Conservation (phyloP, 92 coral and sea anemone genomes). For the Phenganax marumi region DNA sequence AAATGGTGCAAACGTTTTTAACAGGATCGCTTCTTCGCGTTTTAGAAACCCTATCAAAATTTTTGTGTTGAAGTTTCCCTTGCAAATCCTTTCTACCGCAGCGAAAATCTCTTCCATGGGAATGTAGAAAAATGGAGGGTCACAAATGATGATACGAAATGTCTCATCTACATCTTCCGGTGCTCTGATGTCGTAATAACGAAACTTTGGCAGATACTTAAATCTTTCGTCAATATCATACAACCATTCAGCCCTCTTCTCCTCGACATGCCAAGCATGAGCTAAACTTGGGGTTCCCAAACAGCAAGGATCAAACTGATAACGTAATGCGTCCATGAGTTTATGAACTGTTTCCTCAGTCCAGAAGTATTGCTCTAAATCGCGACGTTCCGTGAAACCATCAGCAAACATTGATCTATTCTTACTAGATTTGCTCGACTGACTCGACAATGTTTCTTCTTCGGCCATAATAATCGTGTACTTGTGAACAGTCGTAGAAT, state of each 20-base stretch:
- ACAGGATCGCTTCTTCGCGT: too few species aligned
- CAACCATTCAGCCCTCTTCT: neutral
- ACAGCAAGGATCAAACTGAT: neutral
- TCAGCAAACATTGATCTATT: too few species aligned
- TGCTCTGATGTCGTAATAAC: neutral
- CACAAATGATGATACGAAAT: neutral
- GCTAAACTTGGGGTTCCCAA: neutral
- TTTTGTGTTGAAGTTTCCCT: neutral
- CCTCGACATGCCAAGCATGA: slow-evolving; percentile 3
- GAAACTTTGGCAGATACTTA: neutral
- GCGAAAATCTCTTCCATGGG: neutral
- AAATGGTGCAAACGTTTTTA: too few species aligned
- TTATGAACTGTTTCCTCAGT: too few species aligned
- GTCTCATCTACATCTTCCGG: slow-evolving; percentile 5
- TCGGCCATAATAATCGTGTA: too few species aligned
- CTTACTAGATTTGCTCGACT: too few species aligned
- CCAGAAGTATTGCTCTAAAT: too few species aligned
- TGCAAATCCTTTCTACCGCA: neutral
- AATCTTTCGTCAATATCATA: neutral
- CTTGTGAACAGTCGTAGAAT: too few species aligned
- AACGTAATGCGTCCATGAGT: too few species aligned
- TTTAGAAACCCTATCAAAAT: too few species aligned
- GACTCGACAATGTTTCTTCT: too few species aligned
- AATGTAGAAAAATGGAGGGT: neutral
- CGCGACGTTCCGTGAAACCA: too few species aligned